These are phyloP conservation scores for Heterotilapia buettikoferi DNA, from an alignment of 2,113 vertebrate genomes.

Conservation along the genomic window DNA sequence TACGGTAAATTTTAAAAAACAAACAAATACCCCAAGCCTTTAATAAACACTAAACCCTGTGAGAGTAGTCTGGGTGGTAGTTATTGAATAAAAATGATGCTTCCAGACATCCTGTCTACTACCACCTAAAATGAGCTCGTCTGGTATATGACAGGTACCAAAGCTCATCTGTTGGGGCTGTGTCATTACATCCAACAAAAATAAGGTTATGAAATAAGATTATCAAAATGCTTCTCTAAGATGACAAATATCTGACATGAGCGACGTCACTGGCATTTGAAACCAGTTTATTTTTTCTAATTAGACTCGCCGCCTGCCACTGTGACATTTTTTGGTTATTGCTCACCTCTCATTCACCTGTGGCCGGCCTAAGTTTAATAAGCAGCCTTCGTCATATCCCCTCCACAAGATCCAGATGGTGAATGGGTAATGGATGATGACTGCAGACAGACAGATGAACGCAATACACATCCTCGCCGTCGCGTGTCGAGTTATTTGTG, in stretches of 20 bases:
- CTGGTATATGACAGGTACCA: neutral
- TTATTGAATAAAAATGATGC: neutral
- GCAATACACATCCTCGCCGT: neutral
- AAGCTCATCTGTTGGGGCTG: neutral
- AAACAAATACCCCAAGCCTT: neutral
- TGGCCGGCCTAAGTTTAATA: slow-evolving; percentile 26
- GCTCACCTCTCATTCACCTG: slow-evolving; percentile 15
- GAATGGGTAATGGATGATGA: slow-evolving; percentile 4
- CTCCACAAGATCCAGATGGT: slow-evolving; percentile 4
- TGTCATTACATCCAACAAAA: neutral
- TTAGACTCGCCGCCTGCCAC: neutral
- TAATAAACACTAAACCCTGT: neutral
- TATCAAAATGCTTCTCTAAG: neutral
- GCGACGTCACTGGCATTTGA: neutral
- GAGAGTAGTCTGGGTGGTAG: neutral
- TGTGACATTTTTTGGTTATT: slow-evolving; percentile 37
- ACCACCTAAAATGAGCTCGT: neutral
- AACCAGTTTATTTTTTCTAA: slow-evolving; percentile 9
- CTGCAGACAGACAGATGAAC: neutral
- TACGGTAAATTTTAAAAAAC: neutral
- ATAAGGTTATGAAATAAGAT: neutral
- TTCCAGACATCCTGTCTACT: neutral
- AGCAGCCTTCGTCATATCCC: neutral
- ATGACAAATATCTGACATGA: neutral
- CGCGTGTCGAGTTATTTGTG: slow-evolving; percentile 2